These are phyloP conservation scores for Platycercus adscitus DNA, from an alignment of 2,113 vertebrate genomes.

Conservation along the genomic window DNA sequence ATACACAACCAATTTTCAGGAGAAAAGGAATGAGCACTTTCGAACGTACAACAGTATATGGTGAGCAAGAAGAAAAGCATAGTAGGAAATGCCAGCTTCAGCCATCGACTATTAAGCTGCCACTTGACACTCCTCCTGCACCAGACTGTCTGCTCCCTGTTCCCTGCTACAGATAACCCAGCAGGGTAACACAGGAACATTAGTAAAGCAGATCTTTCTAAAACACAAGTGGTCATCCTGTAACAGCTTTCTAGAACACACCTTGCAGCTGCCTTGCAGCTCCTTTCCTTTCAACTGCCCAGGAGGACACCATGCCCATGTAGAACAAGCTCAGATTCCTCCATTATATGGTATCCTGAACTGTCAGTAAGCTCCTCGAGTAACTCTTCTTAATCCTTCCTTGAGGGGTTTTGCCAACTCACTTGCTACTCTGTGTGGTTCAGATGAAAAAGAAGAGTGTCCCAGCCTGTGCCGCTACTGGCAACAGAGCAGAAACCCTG, in stretches of 20 bases:
- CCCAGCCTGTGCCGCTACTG: fast-evolving
- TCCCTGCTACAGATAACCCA: background rate
- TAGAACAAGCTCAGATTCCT: background rate
- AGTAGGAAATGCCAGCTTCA: background rate
- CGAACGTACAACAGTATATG: background rate
- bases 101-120: background rate
- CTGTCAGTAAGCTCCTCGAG: background rate
- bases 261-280: background rate
- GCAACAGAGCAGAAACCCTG: background rate
- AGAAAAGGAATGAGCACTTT: background rate
- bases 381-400: background rate
- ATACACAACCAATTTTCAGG: background rate
- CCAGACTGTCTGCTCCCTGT: background rate
- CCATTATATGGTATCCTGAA: background rate
- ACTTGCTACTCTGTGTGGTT: background rate
- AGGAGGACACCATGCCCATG: background rate
- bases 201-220: background rate
- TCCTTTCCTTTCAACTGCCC: background rate
- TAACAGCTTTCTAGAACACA: background rate
- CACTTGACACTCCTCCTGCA: background rate
- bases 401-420: background rate
- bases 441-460: background rate
- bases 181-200: background rate
- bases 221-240: background rate
- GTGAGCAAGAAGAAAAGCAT: background rate